Base-by-base conservation (phyloP, 2,113 vertebrate species). In the Fulmarus glacialis region DNA sequence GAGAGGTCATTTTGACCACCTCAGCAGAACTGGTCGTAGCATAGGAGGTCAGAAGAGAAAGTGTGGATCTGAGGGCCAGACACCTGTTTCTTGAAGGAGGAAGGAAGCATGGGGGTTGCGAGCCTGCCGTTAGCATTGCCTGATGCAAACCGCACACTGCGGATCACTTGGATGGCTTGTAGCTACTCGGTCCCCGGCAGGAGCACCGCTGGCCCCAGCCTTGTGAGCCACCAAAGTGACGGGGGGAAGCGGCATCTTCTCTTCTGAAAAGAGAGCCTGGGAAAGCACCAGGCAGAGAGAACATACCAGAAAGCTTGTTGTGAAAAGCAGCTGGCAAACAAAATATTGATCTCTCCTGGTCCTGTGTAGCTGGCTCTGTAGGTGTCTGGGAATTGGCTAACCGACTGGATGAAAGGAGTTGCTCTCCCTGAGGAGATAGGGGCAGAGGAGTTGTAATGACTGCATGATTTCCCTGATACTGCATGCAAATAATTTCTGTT, bases 101-200 rank as follows among this genome's bases (percentile, higher is more conserved):
- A 72, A 89, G 63, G 63, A 82, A 73, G 30, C 1, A 3, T 3
- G 8, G 47, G 52, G 45, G 21, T 4, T 70, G 43, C 3, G 3
- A 84, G 50, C 36, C 34, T 32, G n/a, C 62, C 2, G 4, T 29
- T 20, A 63, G 67, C 45, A 7, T 20, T 38, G 50, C 50, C 59
- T 34, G 50, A 45, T 38, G 59, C 59, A 36, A 75, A 27, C 50
- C 21, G 34, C 72, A 27, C 12, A 0, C 53, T 34, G 24, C 2
- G 1, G 40, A 38, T 43, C 48, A 12, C 36, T 7, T 0, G 14
- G 40, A 30, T 0, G 12, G 68, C 72, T 53, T 38, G 68, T 40
- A 23, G 40, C 40, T 34, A 19, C 67, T 47, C 2, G 0, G 36
- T 24, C 29, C 12, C 15, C 15, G 10, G 2, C 22, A 42, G n/a